A percentile compares a stretch with the other conserved stretches of the same genome.
Evolutionary conservation across 2,797 vertebrate genomes (phyloP).

Genomic region (Eupleurogrammus muticus): DNA sequence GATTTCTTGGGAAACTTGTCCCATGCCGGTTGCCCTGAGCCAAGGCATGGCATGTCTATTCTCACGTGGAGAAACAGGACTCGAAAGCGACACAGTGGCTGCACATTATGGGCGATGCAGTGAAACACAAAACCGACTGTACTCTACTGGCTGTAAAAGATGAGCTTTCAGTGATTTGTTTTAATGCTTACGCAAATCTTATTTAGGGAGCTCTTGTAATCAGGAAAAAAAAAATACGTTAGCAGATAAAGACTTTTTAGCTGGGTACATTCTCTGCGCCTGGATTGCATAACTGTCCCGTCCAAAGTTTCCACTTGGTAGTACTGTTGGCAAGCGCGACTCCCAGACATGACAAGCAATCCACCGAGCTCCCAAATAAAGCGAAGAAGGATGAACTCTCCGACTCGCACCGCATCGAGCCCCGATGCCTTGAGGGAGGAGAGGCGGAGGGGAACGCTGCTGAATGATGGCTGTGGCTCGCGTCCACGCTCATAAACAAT

Average conservation of each 20-base stretch:
- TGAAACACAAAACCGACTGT: conserved; percentile 72
- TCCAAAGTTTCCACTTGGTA: conserved; percentile 32
- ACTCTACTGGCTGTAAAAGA: conserved; percentile 59
- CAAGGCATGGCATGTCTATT: conserved; percentile 67
- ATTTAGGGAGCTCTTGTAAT: conserved; percentile 26
- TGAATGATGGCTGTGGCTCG: conserved; percentile 62
- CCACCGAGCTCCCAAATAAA: conserved; percentile 49
- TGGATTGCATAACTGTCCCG: conserved; percentile 41
- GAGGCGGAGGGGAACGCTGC: conserved; percentile 52
- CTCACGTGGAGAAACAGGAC: conserved; percentile 61
- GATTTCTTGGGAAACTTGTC: conserved; percentile 67
- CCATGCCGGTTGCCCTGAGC: conserved; percentile 56
- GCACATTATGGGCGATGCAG: conserved; percentile 73
- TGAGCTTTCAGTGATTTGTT: conserved; percentile 30
- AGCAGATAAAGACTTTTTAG: conserved; percentile 63
- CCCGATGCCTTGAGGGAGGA: conserved; percentile 45
- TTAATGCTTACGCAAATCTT: conserved; percentile 59
- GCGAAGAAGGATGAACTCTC: conserved; percentile 46
- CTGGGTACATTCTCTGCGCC: conserved; percentile 9
- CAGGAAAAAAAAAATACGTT: conserved; percentile 47
- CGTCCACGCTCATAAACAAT: conserved; percentile 57
- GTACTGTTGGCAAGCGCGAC: conserved; percentile 23
- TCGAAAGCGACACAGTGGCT: conserved; percentile 75
- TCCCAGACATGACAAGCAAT: conserved; percentile 60
- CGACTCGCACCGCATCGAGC: conserved; percentile 39